Evolutionary conservation across 2,888 invertebrate species (phyloP).

Genomic region (Aporophyla nigra): DNA sequence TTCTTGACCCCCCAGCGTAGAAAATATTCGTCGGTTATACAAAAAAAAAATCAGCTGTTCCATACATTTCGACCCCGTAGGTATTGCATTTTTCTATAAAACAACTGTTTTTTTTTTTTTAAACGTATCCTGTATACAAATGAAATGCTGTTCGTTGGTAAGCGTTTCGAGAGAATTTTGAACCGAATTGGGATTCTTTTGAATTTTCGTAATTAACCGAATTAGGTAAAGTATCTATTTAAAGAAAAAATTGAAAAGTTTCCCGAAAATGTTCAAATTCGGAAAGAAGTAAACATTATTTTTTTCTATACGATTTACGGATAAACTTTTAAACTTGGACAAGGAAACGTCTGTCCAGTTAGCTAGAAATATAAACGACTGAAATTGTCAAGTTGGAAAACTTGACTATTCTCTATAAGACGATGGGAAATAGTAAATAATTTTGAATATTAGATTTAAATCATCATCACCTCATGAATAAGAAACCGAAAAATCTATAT

Average conservation of each 20-base stretch:
- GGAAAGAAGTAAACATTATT: neutral
- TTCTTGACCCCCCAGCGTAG: no score
- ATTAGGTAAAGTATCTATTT: no score
- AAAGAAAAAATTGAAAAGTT: neutral
- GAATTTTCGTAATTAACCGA: no score
- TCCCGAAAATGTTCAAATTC: neutral
- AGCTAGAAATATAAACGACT: neutral
- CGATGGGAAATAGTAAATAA: neutral
- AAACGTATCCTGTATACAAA: no score
- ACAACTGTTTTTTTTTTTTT: no score
- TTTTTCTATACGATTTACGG: neutral
- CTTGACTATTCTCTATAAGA: neutral
- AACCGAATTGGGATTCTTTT: no score
- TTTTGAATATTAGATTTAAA: neutral
- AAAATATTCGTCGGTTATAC: no score
- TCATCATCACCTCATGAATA: no score
- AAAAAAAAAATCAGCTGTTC: no score
- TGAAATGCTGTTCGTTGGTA: neutral
- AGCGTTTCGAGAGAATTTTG: neutral
- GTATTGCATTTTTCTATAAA: no score
- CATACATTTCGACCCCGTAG: no score
- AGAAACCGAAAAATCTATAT: neutral
- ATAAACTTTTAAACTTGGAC: neutral
- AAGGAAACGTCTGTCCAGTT: neutral
- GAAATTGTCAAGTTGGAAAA: neutral